phyloP scores from a whole-genome alignment of 2,113 vertebrate genomes.

The Caranx ignobilis region DNA sequence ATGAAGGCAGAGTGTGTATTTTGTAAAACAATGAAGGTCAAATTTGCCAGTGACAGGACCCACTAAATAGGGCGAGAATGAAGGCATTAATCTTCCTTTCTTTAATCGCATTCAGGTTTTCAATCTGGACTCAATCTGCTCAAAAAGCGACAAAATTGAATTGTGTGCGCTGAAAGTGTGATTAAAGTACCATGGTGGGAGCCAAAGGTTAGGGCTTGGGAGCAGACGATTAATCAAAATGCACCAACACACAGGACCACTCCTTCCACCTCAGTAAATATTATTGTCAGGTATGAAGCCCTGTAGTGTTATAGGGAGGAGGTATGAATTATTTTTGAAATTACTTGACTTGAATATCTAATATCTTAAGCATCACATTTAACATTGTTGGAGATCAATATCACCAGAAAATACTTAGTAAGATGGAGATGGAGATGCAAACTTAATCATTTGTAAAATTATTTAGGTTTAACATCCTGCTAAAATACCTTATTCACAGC shows the following conservation, averaged over 20 bases:
- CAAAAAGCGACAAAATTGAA: constrained; percentile 41
- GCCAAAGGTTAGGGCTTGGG: constrained; percentile 52
- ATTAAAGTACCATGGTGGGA: constrained; percentile 50
- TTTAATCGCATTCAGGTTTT: constrained; percentile 56
- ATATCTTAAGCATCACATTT: neutral
- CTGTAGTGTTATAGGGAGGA: neutral
- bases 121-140: constrained; percentile 42
- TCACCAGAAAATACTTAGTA: neutral
- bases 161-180: constrained; percentile 31
- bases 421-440: neutral
- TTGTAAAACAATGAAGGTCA: constrained; percentile 35
- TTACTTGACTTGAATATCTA: neutral
- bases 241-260: neutral
- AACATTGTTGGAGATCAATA: neutral
- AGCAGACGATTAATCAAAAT: constrained; percentile 65
- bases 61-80: neutral
- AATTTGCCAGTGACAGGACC: constrained; percentile 20
- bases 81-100: constrained; percentile 39
- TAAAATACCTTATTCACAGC: no score
- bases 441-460: no score
- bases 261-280: constrained; percentile 29
- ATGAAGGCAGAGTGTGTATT: neutral
- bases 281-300: constrained; percentile 50
- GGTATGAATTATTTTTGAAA: constrained; percentile 2
- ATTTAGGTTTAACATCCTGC: no score